Evolutionary conservation across 2,888 invertebrate genomes (phyloP).

Genomic region (Nemotelus pantherinus): DNA sequence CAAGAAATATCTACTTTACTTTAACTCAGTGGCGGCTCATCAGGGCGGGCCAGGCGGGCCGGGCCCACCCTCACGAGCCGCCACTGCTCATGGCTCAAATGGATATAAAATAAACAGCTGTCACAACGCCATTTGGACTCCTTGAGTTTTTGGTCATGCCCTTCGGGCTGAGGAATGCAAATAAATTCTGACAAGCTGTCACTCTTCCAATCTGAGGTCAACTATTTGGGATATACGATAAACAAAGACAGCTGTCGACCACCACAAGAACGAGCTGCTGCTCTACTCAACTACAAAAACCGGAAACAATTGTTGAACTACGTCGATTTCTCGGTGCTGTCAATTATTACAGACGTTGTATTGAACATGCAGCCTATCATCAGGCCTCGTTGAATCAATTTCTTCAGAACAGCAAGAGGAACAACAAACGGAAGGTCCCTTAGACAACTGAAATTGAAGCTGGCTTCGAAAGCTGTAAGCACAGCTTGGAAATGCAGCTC

Average conservation of each 20-base stretch:
- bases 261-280: background rate
- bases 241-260: background rate
- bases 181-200: background rate
- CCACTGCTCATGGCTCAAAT: conserved; percentile 55
- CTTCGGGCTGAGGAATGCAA: conserved; percentile 56
- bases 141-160: conserved; percentile 57
- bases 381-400: conserved; percentile 21
- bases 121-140: conserved; percentile 59
- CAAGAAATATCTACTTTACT: too few species aligned
- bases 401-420: conserved; percentile 14
- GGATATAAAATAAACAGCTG: conserved; percentile 60
- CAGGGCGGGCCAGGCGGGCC: too few species aligned
- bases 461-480: conserved; percentile 4
- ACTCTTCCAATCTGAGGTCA: background rate
- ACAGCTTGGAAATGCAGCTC: conserved; percentile 1
- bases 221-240: conserved; percentile 4
- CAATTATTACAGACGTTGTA: conserved; percentile 24
- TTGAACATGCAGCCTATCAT: conserved; percentile 5
- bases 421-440: conserved; percentile 12
- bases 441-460: conserved; percentile 5
- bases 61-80: too few species aligned
- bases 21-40: too few species aligned
- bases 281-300: conserved; percentile 6
- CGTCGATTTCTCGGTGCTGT: conserved; percentile 1
- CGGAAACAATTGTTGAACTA: conserved; percentile 6